phyloP scores from a whole-genome alignment of 2,888 invertebrate genomes.

The Apotomis capreana region DNA sequence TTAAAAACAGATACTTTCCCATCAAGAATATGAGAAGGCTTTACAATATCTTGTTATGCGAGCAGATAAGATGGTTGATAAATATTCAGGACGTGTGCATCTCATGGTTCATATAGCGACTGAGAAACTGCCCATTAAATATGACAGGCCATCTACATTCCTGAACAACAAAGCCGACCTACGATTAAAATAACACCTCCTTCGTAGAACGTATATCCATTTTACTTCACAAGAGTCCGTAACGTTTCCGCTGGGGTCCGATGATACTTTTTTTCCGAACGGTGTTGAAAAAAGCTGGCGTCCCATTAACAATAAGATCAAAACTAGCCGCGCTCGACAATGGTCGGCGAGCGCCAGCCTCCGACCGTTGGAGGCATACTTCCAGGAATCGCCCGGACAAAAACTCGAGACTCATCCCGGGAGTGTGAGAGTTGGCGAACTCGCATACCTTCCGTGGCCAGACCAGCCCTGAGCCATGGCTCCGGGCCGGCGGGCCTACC shows the following conservation, averaged over 20 bases:
- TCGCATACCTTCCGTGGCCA: conserved; percentile 65
- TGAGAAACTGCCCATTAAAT: conserved; percentile 80
- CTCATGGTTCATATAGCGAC: conserved; percentile 66
- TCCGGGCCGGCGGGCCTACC: neutral
- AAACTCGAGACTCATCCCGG: conserved; percentile 79
- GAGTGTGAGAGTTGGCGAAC: conserved; percentile 75
- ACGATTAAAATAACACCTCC: conserved; percentile 83
- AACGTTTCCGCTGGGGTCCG: conserved; percentile 82
- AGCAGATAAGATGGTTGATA: conserved; percentile 54
- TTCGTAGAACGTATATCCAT: conserved; percentile 81
- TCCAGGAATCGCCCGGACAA: conserved; percentile 80
- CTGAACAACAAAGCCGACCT: conserved; percentile 80
- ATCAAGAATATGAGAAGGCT: conserved; percentile 3
- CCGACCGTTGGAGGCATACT: conserved; percentile 72
- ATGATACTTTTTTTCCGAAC: conserved; percentile 80
- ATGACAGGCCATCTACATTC: conserved; percentile 83
- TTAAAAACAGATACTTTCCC: neutral
- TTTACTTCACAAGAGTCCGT: conserved; percentile 81
- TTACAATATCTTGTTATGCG: conserved; percentile 12
- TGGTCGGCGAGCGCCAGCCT: conserved; percentile 79
- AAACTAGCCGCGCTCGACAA: conserved; percentile 82
- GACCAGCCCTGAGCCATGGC: conserved; percentile 35
- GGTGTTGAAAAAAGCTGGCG: conserved; percentile 80
- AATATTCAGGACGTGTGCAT: conserved; percentile 72
- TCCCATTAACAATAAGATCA: conserved; percentile 84